Percentiles rank a stretch among this genome's conserved stretches.
Conservation (phyloP, 2,888 invertebrate species). For the Lasioglossum marginatum region DNA sequence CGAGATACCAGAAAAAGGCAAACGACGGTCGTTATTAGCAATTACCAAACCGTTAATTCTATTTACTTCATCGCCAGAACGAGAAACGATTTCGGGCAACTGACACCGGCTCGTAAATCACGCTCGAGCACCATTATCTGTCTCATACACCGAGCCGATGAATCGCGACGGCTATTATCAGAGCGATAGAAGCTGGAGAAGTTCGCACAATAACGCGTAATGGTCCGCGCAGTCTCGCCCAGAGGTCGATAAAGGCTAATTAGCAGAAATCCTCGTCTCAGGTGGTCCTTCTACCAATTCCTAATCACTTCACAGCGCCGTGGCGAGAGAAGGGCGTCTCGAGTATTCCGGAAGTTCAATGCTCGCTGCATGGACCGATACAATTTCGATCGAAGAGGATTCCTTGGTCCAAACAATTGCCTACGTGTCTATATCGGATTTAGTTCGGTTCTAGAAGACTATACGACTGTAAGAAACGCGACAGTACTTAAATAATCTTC, state of each 20-base stretch:
- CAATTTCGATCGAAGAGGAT: conserved; percentile 28
- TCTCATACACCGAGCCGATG: conserved; percentile 50
- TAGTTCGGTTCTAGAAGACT: background rate
- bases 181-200: conserved; percentile 58
- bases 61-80: conserved; percentile 54
- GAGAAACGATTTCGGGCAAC: conserved; percentile 55
- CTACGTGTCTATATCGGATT: background rate
- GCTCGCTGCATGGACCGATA: conserved; percentile 22
- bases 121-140: conserved; percentile 52
- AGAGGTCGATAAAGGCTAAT: conserved; percentile 64
- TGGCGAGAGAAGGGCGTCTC: conserved; percentile 34
- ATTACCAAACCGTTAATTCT: conserved; percentile 53
- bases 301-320: conserved; percentile 56
- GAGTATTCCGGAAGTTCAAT: conserved; percentile 40
- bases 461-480: background rate
- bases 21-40: conserved; percentile 44
- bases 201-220: conserved; percentile 65
- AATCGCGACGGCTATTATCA: conserved; percentile 59
- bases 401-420: background rate
- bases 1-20: conserved; percentile 18
- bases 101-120: conserved; percentile 42
- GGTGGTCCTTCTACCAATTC: conserved; percentile 52
- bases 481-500: background rate
- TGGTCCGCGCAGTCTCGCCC: conserved; percentile 50
- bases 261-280: conserved; percentile 64